Conservation (phyloP, 2,888 invertebrate species). For the Charanyca ferruginea region DNA sequence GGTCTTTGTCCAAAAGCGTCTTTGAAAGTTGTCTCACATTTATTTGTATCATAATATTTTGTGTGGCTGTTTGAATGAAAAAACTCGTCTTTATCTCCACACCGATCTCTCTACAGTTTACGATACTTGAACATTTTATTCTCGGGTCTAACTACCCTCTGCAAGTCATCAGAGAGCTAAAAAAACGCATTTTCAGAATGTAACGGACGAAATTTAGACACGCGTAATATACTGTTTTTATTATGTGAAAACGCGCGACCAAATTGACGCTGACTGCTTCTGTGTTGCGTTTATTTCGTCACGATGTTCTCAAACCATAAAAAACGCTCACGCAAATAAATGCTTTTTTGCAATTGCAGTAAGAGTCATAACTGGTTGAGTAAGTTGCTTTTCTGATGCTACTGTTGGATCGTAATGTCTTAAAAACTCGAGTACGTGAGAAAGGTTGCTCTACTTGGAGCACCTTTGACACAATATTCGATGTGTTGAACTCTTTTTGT, state of each 20-base stretch:
- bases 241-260: constrained; percentile 66
- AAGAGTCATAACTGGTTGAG: constrained; percentile 40
- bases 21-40: constrained; percentile 55
- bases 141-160: constrained; percentile 52
- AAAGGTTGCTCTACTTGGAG: constrained; percentile 69
- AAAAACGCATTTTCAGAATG: constrained; percentile 63
- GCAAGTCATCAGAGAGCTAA: constrained; percentile 51
- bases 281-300: constrained; percentile 62
- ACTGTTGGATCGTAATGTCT: constrained; percentile 50
- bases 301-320: constrained; percentile 55
- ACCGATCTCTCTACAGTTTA: constrained; percentile 56
- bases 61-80: constrained; percentile 41
- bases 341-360: constrained; percentile 25
- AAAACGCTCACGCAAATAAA: constrained; percentile 55
- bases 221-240: constrained; percentile 72
- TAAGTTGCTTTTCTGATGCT: constrained; percentile 44
- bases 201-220: constrained; percentile 67
- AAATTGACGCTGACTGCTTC: constrained; percentile 59
- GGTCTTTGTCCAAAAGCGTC: constrained; percentile 50
- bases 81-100: constrained; percentile 50
- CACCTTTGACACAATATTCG: constrained; percentile 84
- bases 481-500: constrained; percentile 73
- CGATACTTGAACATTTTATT: constrained; percentile 51
- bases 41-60: constrained; percentile 43
- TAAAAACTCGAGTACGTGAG: constrained; percentile 73